Percentiles rank a stretch among this genome's conserved stretches.
Evolutionary conservation across 1,140 invertebrate species (phyloP).

Genomic region (Penaeus vannamei): DNA sequence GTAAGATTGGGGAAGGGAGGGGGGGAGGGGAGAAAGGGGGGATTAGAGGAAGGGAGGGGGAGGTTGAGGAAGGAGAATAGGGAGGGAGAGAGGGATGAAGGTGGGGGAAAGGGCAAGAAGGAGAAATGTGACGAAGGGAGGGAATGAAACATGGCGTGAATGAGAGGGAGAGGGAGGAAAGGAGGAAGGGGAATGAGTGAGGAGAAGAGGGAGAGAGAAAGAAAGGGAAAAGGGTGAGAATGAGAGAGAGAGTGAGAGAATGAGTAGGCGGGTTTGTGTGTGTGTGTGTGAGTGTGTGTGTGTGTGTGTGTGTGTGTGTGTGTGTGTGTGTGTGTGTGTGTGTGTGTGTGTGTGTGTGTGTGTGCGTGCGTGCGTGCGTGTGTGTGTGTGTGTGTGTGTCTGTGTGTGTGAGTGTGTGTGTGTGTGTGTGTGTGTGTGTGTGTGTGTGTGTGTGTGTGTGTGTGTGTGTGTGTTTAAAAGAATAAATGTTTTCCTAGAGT

Average conservation of each 20-base stretch:
- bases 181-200: neutral
- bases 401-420: too few species aligned
- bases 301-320: conserved; percentile 39
- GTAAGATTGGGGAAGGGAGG: neutral
- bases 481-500: too few species aligned
- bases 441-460: too few species aligned
- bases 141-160: too few species aligned
- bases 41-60: neutral
- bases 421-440: too few species aligned
- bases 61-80: neutral
- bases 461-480: too few species aligned
- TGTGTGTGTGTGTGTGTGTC: too few species aligned
- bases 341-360: too few species aligned
- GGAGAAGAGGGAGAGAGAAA: neutral
- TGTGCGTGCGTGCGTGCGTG: too few species aligned
- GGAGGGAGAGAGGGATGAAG: too few species aligned
- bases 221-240: too few species aligned
- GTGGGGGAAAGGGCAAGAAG: neutral
- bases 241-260: neutral
- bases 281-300: conserved; percentile 44
- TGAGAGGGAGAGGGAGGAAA: neutral
- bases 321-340: too few species aligned
- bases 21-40: neutral
- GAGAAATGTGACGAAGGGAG: neutral
- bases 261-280: conserved; percentile 16